Evolutionary conservation across 1,140 invertebrate genomes (phyloP).

Genomic region (Macrotrachela quadricornifera): DNA sequence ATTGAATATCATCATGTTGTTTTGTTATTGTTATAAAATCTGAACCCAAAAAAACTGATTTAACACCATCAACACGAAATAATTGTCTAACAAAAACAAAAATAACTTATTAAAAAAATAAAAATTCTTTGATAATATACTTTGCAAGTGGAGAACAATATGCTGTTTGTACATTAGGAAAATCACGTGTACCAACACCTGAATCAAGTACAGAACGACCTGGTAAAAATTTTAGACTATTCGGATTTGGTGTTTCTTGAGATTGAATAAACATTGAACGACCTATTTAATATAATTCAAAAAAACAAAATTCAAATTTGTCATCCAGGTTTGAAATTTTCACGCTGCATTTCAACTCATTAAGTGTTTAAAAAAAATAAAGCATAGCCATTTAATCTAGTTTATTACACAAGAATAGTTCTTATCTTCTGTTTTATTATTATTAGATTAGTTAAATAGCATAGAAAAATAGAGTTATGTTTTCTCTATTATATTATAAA

Average conservation of each 20-base stretch:
- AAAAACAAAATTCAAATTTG: no score
- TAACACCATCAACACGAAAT: constrained; percentile 83
- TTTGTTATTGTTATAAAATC: constrained; percentile 95
- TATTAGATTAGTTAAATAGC: no score
- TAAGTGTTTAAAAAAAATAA: no score
- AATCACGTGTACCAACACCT: constrained; percentile 59
- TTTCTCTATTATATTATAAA: no score
- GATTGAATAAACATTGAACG: constrained; percentile 80
- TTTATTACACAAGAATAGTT: no score
- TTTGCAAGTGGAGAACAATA: constrained; percentile 49
- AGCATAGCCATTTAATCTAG: no score
- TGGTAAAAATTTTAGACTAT: constrained; percentile 90
- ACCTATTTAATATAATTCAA: no score
- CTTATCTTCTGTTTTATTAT: no score
- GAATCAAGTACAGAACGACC: constrained; percentile 59
- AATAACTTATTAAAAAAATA: neutral
- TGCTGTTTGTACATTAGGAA: constrained; percentile 52
- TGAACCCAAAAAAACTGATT: constrained; percentile 74
- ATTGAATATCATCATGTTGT: constrained; percentile 46
- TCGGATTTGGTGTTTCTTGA: constrained; percentile 96
- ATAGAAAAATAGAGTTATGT: no score
- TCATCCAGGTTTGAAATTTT: no score
- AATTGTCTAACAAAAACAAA: constrained; percentile 46
- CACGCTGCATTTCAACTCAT: no score
- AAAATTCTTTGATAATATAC: constrained; percentile 13